A percentile compares a stretch with the other conserved stretches of the same genome.
These are phyloP conservation scores for Scaptodrosophila lebanonensis DNA, from an alignment of 1,140 invertebrate genomes.

Conservation along the genomic window DNA sequence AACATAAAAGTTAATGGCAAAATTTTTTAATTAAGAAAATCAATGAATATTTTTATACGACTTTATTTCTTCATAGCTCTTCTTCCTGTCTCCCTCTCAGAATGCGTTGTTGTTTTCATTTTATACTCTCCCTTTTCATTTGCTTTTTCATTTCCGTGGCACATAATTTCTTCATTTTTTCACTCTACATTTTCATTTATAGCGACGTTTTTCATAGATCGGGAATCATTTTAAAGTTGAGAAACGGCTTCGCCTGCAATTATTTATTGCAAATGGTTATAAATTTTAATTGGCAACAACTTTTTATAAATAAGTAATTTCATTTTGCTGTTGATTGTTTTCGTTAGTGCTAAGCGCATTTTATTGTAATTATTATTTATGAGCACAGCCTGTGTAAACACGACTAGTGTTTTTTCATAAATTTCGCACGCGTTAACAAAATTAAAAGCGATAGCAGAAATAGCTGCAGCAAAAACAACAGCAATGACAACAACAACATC, in stretches of 20 bases:
- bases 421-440: slow-evolving; percentile 28
- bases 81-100: neutral
- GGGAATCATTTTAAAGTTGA: too few relatives aligned
- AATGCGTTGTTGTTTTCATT: neutral
- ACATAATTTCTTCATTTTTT: slow-evolving; percentile 9
- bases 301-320: slow-evolving; percentile 34
- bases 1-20: slow-evolving; percentile 68
- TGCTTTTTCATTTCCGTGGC: neutral
- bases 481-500: slow-evolving; percentile 11
- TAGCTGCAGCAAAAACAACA: slow-evolving; percentile 1
- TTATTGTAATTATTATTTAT: slow-evolving; percentile 71
- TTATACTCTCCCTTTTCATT: neutral
- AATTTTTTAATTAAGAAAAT: slow-evolving; percentile 75
- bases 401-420: slow-evolving; percentile 69
- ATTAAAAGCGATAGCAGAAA: neutral
- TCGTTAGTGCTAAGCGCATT: slow-evolving; percentile 41
- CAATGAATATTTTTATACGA: slow-evolving; percentile 64
- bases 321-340: neutral
- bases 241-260: slow-evolving; percentile 48
- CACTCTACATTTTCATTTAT: neutral
- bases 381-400: slow-evolving; percentile 66
- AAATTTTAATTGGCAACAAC: slow-evolving; percentile 61
- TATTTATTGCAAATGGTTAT: slow-evolving; percentile 66
- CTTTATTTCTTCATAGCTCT: slow-evolving; percentile 14
- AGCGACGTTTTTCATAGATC: slow-evolving; percentile 29